Base-by-base conservation (phyloP, 2,888 invertebrate genomes). In the Neoascia interrupta region DNA sequence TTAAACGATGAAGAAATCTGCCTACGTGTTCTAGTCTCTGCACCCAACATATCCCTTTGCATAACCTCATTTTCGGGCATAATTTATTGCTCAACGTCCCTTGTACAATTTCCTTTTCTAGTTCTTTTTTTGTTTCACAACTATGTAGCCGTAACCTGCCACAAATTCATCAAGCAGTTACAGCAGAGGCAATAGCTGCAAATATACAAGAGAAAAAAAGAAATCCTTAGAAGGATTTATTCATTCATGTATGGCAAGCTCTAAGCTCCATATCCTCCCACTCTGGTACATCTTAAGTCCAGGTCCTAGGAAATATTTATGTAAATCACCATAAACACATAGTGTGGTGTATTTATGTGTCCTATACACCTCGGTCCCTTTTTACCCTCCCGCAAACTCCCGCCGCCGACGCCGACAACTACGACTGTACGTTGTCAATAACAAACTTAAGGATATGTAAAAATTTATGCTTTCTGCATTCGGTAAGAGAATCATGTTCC, bases 291-390 rank as follows among this genome's bases (percentile, higher is more conserved):
- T 16, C 53, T 13, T 5, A 16, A 51, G 53, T 34, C 53, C 43
- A 51, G 21, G 53, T 49, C 47, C 36, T 66, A 49, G 39, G 60
- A 73, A 63, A 79, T 73, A 73, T 79, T 79, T 79, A 73, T 79
- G 79, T 72, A 79, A 79, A 79, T 79, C 79, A 79, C 79, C 79
- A 79, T 79, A 79, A 79, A 79, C 79, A 73, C 73, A 79, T 79
- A 60, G 56, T 79, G 73, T 45, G 79, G 79, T 73, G 53, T 72
- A 76, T 64, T 72, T 76, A 64, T 76, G 70, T 60, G 45, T 76
- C 45, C 56, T 73, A 37, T 54, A 73, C 66, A 73, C 68, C 66
- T 61, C 36, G 53, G 41, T 36, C 23, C 43, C 31, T 54, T 60
- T 66, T 31, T 31, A 18, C 13, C 21, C 18, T 31, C 8, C 5